These are phyloP conservation scores for Anolis apletophallus DNA, from an alignment of 2,797 vertebrate genomes.

Conservation along the genomic window DNA sequence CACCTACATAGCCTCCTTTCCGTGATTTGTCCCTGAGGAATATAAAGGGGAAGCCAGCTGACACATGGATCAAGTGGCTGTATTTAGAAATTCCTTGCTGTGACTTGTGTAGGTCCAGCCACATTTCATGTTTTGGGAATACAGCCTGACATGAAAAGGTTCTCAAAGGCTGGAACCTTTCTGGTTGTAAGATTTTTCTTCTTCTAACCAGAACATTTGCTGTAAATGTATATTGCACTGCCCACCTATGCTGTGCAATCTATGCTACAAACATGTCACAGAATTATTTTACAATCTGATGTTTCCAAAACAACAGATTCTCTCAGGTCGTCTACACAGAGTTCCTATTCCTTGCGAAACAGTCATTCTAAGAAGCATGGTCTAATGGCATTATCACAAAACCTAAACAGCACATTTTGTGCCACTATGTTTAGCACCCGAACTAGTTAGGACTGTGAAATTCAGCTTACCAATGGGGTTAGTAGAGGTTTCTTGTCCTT, in stretches of 20 bases:
- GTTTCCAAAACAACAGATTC: neutral
- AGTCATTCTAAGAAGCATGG: neutral
- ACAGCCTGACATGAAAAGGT: neutral
- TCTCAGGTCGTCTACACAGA: neutral
- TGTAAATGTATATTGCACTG: neutral
- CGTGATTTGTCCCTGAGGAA: neutral
- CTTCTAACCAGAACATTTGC: neutral
- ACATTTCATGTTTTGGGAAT: neutral
- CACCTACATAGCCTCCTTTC: neutral
- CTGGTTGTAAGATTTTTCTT: neutral
- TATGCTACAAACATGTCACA: neutral
- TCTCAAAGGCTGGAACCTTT: no score
- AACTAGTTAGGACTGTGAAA: neutral
- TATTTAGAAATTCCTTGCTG: neutral
- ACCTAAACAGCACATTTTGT: neutral
- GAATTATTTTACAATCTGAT: neutral
- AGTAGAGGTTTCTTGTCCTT: conserved; percentile 97
- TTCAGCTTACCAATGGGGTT: conserved; percentile 91
- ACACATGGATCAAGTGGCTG: neutral
- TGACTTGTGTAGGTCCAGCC: neutral
- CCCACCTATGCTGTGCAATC: neutral
- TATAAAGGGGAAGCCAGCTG: neutral
- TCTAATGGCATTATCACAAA: neutral
- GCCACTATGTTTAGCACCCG: no score
- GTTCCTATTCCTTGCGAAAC: neutral